A percentile compares a stretch with the other conserved stretches of the same genome.
Conservation (phyloP, 2,113 vertebrate species). For the Xenopus laevis region DNA sequence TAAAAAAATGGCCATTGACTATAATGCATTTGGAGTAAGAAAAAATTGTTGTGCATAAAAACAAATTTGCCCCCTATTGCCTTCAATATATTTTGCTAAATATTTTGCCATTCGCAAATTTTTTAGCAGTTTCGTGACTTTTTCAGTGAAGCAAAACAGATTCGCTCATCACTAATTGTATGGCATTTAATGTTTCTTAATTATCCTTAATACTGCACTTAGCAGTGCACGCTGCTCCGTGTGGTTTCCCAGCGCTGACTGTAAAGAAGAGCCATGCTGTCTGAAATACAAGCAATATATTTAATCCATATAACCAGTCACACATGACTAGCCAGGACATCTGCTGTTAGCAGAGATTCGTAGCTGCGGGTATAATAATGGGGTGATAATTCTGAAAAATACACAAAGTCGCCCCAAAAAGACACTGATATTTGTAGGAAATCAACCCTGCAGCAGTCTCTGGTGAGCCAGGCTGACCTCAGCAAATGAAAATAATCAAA, state of each 20-base stretch:
- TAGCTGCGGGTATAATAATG: slow-evolving; percentile 62
- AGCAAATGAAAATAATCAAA: slow-evolving; percentile 99
- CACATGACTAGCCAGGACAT: slow-evolving; percentile 17
- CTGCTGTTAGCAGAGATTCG: slow-evolving; percentile 47
- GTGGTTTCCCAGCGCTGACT: neutral
- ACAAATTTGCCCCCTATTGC: too few relatives aligned
- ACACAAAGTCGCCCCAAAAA: slow-evolving; percentile 59
- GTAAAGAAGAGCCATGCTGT: neutral
- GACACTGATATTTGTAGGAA: slow-evolving; percentile 76
- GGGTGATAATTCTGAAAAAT: slow-evolving; percentile 72
- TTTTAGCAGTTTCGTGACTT: too few relatives aligned
- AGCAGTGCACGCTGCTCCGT: neutral
- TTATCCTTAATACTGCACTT: neutral
- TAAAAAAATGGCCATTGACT: too few relatives aligned
- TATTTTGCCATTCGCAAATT: too few relatives aligned
- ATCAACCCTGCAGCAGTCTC: slow-evolving; percentile 75
- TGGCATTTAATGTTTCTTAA: neutral
- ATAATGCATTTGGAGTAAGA: too few relatives aligned
- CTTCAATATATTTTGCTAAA: too few relatives aligned
- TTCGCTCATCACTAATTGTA: too few relatives aligned
- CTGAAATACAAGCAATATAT: neutral
- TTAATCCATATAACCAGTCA: slow-evolving; percentile 8
- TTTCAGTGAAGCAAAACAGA: too few relatives aligned
- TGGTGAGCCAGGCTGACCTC: slow-evolving; percentile 88
- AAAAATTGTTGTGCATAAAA: too few relatives aligned